Percentiles rank a stretch among this genome's conserved stretches.
phyloP scores from a whole-genome alignment of 1,140 invertebrate genomes.

The Zaprionus ghesquierei region DNA sequence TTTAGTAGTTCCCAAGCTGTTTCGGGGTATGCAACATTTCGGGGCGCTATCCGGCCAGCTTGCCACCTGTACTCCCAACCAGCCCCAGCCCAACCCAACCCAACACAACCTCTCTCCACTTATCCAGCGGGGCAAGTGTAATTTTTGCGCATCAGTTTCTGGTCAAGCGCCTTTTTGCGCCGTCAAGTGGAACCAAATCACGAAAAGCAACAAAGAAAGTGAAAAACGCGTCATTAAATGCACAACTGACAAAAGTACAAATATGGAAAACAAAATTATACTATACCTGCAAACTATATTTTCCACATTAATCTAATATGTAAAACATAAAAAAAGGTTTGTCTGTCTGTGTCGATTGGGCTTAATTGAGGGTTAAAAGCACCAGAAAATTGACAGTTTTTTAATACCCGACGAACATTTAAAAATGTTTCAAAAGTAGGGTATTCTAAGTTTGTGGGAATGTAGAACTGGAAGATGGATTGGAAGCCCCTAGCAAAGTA shows the following conservation, averaged over 20 bases:
- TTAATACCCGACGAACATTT: too few relatives aligned
- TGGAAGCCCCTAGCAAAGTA: too few relatives aligned
- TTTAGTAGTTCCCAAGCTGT: background rate
- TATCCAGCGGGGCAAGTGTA: slow-evolving; percentile 30
- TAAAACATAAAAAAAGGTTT: background rate
- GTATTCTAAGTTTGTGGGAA: too few relatives aligned
- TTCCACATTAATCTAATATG: background rate
- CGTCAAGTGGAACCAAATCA: slow-evolving; percentile 54
- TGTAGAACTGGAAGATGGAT: too few relatives aligned
- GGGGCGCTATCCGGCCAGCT: slow-evolving; percentile 6
- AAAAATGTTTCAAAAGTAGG: too few relatives aligned
- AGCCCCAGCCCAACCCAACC: too few relatives aligned
- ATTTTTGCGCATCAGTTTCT: slow-evolving; percentile 63
- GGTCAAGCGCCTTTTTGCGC: slow-evolving; percentile 67
- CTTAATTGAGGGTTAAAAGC: background rate
- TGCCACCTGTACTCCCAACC: background rate
- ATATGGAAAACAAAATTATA: slow-evolving; percentile 23
- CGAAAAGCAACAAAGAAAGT: slow-evolving; percentile 49
- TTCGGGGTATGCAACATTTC: background rate
- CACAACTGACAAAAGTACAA: slow-evolving; percentile 45
- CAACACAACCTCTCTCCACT: background rate
- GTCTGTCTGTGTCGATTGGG: background rate
- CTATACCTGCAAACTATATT: background rate
- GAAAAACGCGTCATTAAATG: slow-evolving; percentile 56
- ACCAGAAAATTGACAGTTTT: too few relatives aligned